Base-by-base conservation (phyloP, 2,113 vertebrate species). In the Leptodactylus fuscus region DNA sequence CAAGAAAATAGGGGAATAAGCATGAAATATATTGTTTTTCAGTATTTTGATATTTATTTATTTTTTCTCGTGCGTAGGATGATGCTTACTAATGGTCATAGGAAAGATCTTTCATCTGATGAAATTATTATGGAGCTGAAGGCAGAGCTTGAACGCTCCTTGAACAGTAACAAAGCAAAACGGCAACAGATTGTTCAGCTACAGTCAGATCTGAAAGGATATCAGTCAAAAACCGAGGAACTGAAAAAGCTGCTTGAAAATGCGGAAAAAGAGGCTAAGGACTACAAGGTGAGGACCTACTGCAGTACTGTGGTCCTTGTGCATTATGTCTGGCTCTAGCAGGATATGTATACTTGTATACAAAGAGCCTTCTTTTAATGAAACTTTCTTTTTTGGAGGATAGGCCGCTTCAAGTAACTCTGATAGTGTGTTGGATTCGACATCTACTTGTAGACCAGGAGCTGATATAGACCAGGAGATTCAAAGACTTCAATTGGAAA, bases 141-240 rank as follows among this genome's bases (percentile, higher is more conserved):
- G 85, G 88, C 76, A 3, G 96, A 99, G 89, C 89, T 99, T 89
- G 95, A 97, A 86, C 94, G 93, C 74, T 96, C 96, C 85, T 91
- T 99, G 87, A 89, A 67, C 13, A 96, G 95, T 88, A 94, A 98
- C 90, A 96, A 96, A 67, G 90, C 89, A 67, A 98, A 99, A 87
- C 93, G 97, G 27, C 94, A 90, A 29, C 95, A 95, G 88, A 92
- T 98, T 88, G 89, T 90, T 75, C 94, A 93, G 87, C 89, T 98
- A 78, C 96, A 97, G 86, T 95, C 91, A 67, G 94, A 96, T 55
- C 94, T 97, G 77, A 94, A 92, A 78, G 91, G 85, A 75, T 91
- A 91, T 67, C 93, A 88, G 62, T 87, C 88, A 87, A 92, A 85
- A 58, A 87, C 90, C 0, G 92, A 94, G 34, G 91, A 95, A 88